These are phyloP conservation scores for Salmo trutta DNA, from an alignment of 2,797 vertebrate species.

Conservation along the genomic window DNA sequence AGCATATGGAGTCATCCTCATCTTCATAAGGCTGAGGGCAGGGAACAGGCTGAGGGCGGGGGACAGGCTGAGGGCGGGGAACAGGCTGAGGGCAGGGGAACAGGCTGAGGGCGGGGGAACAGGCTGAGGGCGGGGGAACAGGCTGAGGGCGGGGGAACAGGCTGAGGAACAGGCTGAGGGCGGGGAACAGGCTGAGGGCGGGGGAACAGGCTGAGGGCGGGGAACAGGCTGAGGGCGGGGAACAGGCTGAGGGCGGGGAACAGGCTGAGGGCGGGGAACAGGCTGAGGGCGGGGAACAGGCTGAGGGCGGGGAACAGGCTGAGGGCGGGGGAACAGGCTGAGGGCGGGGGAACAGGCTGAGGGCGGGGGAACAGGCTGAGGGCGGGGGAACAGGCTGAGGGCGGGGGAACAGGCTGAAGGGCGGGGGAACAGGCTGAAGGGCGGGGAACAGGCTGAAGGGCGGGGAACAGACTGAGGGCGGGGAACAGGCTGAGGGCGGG, in stretches of 20 bases:
- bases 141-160: constrained; percentile 17
- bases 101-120: too few species aligned
- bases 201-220: constrained; percentile 14
- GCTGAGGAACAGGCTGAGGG: background rate
- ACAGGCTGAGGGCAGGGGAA: constrained; percentile 26
- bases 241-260: constrained; percentile 23
- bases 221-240: constrained; percentile 9
- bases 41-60: background rate
- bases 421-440: constrained; percentile 15
- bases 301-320: too few species aligned
- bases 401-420: background rate
- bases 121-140: background rate
- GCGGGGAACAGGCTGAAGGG: constrained; percentile 1
- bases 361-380: constrained; percentile 10
- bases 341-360: constrained; percentile 1
- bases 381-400: constrained; percentile 2
- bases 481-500: background rate
- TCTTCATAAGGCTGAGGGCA: constrained; percentile 16
- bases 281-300: constrained; percentile 20
- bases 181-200: too few species aligned
- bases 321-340: constrained; percentile 3
- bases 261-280: background rate
- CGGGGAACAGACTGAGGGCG: constrained; percentile 15
- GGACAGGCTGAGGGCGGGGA: too few species aligned
- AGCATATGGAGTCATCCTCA: background rate